Base-by-base conservation (phyloP, 2,888 invertebrate species). In the Campoplex nolae region DNA sequence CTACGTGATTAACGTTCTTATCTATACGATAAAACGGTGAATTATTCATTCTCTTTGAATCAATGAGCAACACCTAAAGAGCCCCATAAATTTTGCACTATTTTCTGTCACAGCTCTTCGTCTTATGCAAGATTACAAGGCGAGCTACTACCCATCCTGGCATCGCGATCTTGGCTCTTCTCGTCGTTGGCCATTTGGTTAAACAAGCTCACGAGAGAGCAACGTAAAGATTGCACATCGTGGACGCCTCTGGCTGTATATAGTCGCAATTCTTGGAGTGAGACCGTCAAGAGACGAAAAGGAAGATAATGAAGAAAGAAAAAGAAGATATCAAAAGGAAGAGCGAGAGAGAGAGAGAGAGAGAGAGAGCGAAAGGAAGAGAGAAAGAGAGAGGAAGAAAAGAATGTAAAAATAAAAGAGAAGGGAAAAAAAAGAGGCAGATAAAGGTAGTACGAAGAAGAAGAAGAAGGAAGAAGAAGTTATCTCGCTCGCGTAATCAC, bases 401-500 rank as follows among this genome's bases (percentile, higher is more conserved):
- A 73, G 38, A 54, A 58, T 23, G 11, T 23, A 42, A 42, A 38
- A 38, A 42, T 8, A 51, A 45, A 56, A 13, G 6, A 3, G 38
- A 38, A 3, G 38, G 38, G 6, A 38, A 38, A 42, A 42, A 58
- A 45, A 35, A 84, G 83, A 88, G 77, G 76, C 79, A 73, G 84
- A 84, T 79, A 83, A 84, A 75, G 68, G 28, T 32, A 23, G 58
- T 62, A 62, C 11, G 28, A 62, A 62, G 58, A 62, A 83, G 75
- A 84, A 75, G 6, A 3, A 38, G 38, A 38, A 38, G 84, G 86
- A 89, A 87, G 86, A 77, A 83, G 86, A 76, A 77, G 89, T 89
- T 90, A 90, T 90, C 91, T 89, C 84, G 87, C 80, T 81, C 86
- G 86, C 84, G 88, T 89, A 88, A 91, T 90, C 90, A 78, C 86